Conservation (phyloP, 23 tunicate genomes). For the Oikopleura albicans region DNA sequence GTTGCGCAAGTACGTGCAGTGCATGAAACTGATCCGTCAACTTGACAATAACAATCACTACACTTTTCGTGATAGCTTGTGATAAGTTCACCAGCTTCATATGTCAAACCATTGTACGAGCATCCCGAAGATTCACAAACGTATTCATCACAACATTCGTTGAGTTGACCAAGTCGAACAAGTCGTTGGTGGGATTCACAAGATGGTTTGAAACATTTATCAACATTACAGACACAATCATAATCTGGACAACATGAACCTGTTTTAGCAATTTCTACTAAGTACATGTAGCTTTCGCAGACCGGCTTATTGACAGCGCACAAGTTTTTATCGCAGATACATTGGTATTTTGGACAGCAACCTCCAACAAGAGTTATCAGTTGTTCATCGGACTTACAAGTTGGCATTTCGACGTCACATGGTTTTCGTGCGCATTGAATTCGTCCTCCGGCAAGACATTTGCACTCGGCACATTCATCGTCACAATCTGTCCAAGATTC, state of each 20-base stretch:
- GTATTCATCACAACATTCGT: neutral
- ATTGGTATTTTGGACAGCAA: constrained; percentile 58
- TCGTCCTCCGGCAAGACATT: constrained; percentile 34
- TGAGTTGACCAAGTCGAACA: neutral
- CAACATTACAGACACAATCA: neutral
- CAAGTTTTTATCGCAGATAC: constrained; percentile 30
- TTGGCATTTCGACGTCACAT: constrained; percentile 20
- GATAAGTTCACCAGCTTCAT: neutral
- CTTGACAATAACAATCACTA: constrained; percentile 41
- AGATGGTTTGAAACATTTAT: neutral
- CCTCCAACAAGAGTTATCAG: constrained; percentile 58
- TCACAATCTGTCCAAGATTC: neutral
- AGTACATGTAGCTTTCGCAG: constrained; percentile 35
- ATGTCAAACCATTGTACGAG: neutral
- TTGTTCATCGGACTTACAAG: constrained; percentile 40
- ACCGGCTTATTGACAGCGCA: constrained; percentile 33
- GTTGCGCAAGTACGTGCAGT: constrained; percentile 36
- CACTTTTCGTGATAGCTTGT: constrained; percentile 49
- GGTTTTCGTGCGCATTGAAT: neutral
- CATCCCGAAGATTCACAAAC: neutral
- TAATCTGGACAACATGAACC: neutral
- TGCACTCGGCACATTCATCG: constrained; percentile 46
- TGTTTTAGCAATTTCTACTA: neutral
- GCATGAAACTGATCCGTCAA: constrained; percentile 41
- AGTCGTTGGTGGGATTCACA: neutral